A percentile compares a stretch with the other conserved stretches of the same genome.
These are phyloP conservation scores for Oriolus oriolus DNA, from an alignment of 2,113 vertebrate species.

Conservation along the genomic window DNA sequence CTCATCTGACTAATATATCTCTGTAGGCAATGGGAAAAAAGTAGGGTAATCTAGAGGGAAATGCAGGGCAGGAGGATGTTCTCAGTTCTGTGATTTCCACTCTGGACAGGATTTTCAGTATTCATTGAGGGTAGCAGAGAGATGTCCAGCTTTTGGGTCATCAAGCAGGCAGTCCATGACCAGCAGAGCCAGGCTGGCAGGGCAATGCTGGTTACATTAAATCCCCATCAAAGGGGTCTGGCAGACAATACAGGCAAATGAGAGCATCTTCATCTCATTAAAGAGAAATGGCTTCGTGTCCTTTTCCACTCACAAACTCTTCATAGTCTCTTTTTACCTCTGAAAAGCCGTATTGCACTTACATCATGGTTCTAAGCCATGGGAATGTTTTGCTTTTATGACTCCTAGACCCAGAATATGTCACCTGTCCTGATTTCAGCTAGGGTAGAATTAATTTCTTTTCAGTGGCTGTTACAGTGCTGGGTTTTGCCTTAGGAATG, in stretches of 20 bases:
- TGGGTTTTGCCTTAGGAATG: not conserved
- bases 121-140: not conserved
- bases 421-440: not conserved
- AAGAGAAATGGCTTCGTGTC: not conserved
- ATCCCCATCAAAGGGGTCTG: not conserved
- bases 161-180: not conserved
- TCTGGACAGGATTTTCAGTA: not conserved
- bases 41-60: not conserved
- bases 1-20: not conserved
- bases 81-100: not conserved
- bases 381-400: not conserved
- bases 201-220: not conserved
- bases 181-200: not conserved
- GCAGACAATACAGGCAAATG: not conserved
- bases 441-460: not conserved
- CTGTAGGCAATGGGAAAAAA: not conserved
- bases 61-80: not conserved
- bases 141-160: not conserved
- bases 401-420: not conserved
- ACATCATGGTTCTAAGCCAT: not conserved
- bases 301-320: not conserved
- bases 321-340: not conserved
- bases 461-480: not conserved
- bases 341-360: not conserved
- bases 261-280: not conserved